phyloP scores from a whole-genome alignment of 2,797 vertebrate species.

The Phrynocephalus forsythii region DNA sequence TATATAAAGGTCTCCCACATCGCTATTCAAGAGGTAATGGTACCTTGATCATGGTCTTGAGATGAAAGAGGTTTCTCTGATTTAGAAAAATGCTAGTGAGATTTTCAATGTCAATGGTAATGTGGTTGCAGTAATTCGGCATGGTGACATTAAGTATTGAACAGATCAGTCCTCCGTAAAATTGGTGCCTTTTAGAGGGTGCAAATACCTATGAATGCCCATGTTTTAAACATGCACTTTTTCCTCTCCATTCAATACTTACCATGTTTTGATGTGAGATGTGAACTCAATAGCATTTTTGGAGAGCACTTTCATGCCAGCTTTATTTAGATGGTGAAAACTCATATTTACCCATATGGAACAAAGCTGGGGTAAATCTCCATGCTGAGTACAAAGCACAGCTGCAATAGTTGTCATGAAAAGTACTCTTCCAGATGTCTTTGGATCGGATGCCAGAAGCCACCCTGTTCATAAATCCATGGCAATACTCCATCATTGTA shows the following conservation, averaged over 20 bases:
- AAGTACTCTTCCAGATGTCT: constrained; percentile 25
- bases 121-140: not conserved
- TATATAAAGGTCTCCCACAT: not conserved
- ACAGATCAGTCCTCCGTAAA: not conserved
- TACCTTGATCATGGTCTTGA: not conserved
- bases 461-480: constrained; percentile 36
- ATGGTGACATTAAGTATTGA: not conserved
- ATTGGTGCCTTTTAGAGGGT: not conserved
- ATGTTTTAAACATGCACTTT: not conserved
- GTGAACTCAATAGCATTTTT: not conserved
- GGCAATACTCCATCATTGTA: constrained; percentile 14
- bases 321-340: not conserved
- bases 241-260: not conserved
- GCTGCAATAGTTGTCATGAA: constrained; percentile 13
- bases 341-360: constrained; percentile 20
- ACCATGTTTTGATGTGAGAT: not conserved
- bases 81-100: not conserved
- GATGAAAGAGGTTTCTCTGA: not conserved
- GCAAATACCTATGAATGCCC: not conserved
- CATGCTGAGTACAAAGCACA: not conserved
- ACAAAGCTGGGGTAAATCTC: constrained; percentile 29
- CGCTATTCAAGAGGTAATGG: not conserved
- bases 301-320: not conserved
- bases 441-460: constrained; percentile 14
- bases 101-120: not conserved